A percentile compares a stretch with the other conserved stretches of the same genome.
These are phyloP conservation scores for Nasonia giraulti DNA, from an alignment of 1,140 invertebrate genomes.

Conservation along the genomic window DNA sequence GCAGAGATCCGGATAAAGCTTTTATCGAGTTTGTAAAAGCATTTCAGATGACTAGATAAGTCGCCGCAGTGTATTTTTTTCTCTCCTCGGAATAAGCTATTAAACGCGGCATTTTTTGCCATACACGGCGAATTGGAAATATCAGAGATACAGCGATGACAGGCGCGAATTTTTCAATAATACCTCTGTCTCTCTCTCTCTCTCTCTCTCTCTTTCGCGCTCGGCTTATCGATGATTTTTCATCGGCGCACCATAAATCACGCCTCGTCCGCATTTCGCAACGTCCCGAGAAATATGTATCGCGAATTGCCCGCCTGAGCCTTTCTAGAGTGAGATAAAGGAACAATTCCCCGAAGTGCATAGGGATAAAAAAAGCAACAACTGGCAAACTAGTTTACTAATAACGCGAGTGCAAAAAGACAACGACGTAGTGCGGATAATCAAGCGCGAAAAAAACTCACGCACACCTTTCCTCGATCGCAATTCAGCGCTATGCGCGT, in stretches of 20 bases:
- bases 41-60: too few relatives aligned
- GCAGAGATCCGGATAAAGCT: too few relatives aligned
- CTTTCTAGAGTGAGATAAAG: background rate
- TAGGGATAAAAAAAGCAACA: background rate
- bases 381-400: slow-evolving; percentile 1
- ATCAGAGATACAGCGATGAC: background rate
- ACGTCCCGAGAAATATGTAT: background rate
- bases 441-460: slow-evolving; percentile 8
- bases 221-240: background rate
- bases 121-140: background rate
- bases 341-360: background rate
- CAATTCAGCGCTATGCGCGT: background rate
- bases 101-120: background rate
- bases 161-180: background rate
- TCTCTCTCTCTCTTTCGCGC: too few relatives aligned
- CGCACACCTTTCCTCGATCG: background rate
- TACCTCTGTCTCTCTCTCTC: background rate
- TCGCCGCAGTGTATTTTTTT: background rate
- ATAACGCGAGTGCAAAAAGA: slow-evolving; percentile 8
- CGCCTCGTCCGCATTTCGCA: background rate
- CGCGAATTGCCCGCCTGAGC: background rate
- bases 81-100: background rate
- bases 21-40: too few relatives aligned
- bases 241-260: slow-evolving; percentile 7
- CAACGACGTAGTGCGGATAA: background rate